phyloP scores from a whole-genome alignment of 2,113 vertebrate genomes.

The Cyanocitta stelleri region DNA sequence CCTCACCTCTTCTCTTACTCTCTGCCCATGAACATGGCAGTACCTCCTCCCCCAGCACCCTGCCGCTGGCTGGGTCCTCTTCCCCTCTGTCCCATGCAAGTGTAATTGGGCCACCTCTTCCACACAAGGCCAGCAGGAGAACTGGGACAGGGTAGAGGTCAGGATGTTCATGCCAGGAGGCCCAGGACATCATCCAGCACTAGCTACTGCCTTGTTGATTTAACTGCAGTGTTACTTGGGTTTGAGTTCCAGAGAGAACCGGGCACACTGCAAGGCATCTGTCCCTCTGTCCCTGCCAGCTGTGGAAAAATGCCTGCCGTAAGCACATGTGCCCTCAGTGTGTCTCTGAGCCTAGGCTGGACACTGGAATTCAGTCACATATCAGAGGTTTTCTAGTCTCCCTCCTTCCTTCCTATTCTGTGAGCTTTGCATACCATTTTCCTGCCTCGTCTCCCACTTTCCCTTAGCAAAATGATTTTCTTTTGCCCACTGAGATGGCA shows the following conservation, averaged over 20 bases:
- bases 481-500: neutral
- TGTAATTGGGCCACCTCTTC: fast-evolving
- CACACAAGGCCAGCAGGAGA: neutral
- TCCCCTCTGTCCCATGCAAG: neutral
- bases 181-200: neutral
- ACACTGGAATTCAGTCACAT: neutral
- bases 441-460: neutral
- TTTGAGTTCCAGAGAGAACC: neutral
- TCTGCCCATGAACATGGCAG: neutral
- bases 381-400: neutral
- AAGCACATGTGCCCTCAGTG: neutral
- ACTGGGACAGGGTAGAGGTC: neutral
- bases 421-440: neutral
- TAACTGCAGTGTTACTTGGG: neutral
- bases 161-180: neutral
- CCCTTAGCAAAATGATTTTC: neutral
- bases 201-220: neutral
- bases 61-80: neutral
- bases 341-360: neutral
- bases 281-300: neutral
- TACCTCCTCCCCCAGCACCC: neutral
- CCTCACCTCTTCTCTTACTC: neutral
- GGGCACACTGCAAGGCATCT: neutral
- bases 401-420: neutral
- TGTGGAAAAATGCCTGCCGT: neutral